Base-by-base conservation (phyloP, 2,113 vertebrate genomes). In the Thalassarche chlororhynchos region DNA sequence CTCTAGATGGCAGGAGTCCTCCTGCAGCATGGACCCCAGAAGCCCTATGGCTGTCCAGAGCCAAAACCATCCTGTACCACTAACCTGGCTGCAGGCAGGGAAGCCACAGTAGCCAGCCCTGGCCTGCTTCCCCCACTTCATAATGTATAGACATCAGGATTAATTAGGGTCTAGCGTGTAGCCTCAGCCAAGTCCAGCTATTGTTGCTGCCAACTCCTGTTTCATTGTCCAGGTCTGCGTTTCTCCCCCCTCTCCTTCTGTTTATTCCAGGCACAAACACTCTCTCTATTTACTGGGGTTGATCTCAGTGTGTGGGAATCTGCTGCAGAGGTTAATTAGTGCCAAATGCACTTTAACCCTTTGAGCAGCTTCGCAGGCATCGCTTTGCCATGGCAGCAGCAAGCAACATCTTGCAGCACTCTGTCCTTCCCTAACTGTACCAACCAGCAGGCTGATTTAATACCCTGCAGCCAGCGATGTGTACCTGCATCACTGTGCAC, bases 301-400 rank as follows among this genome's bases (percentile, higher is more conserved):
- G 93, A 58, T 51, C 96, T 87, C 90, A 93, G 79, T 60, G 95
- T 92, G 92, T 92, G 84, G 95, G 96, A 97, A 96, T 96, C 92
- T 93, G 84, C 90, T 71, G 66, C 92, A 69, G 92, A 96, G 89
- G 93, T 95, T 93, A 93, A 96, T 98, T 92, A 93, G 81, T 93
- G 70, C 93, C 49, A 60, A 91, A 46, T 10, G 54, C 51, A 76
- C 79, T 96, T 96, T 93, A 96, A 96, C 90, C 85, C 97, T 96
- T 96, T 76, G 87, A 88, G 87, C 51, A 77, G 66, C 58, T 85
- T 38, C 5, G 9, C 58, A 83, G 44, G 46, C 31, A 17, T 40
- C 4, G 10, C 55, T 78, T 14, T 26, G 12, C 28, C 8, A 5
- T 1, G 3, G 16, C 18, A 8, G 68, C 9, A 9, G 61, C 38